Evolutionary conservation across 2,797 vertebrate genomes (phyloP), one percentile per base, ranked within the genome.

Genomic region (Labroides dimidiatus): DNA sequence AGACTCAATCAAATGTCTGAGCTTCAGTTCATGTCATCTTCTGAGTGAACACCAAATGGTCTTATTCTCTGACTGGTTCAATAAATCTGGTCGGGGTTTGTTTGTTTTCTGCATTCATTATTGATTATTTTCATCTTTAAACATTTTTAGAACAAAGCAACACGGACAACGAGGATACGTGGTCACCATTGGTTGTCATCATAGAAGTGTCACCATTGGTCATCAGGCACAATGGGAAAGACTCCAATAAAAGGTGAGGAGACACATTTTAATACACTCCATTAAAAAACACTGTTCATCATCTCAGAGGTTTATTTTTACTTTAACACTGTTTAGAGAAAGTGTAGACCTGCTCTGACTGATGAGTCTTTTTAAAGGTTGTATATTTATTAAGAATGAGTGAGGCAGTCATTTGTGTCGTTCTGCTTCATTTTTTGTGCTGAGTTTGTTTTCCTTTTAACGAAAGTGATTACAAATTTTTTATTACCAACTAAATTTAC

Each of bases 241-340:
- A 96, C 95, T 64, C 75, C 85, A 16, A 73, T 93, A 54, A 96
- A 96, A 96, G 97, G 97, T 94, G 93, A 94, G 81, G 1, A 44
- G 10, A 24, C 1, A 0, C 1, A 12, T 44, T 55, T 58, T 2
- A 47, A 3, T 57, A 0, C 48, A 1, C 3, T n/a, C 12, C 14
- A 16, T 11, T 11, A 27, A 41, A n/a, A 50, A n/a, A 45, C 9
- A 12, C 0, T 43, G 3, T 51, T 74, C 0, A 13, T 33, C 16
- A 49, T 9, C 43, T 60, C 39, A 49, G 27, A 37, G 20, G 2
- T 10, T n/a, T n/a, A n/a, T 21, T 49, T 16, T 11, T 52, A 43
- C 45, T 42, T 27, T 19, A 27, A 27, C 24, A 27, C 24, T 27
- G 24, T 27, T 6, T 6, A 27, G 24, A 27, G 6, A 21, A 43